These are phyloP conservation scores for Porphyrio hochstetteri DNA, from an alignment of 2,113 vertebrate species.

Conservation along the genomic window DNA sequence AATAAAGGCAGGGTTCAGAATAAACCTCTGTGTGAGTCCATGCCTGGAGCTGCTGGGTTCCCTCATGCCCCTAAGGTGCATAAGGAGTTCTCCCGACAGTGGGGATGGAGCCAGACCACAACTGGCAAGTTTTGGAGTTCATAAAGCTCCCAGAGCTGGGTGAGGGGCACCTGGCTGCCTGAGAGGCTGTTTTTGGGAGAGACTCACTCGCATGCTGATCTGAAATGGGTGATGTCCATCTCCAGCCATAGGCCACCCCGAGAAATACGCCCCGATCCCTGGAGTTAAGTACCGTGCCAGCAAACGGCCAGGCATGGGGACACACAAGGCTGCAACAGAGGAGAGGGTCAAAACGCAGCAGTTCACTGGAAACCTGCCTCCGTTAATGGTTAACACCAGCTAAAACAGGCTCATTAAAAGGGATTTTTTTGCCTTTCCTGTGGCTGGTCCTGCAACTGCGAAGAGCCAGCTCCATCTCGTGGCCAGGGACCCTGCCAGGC, in stretches of 20 bases:
- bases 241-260: not conserved
- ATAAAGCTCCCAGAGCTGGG: not conserved
- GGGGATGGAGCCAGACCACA: not conserved
- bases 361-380: not conserved
- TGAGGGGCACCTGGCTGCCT: not conserved
- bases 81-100: not conserved
- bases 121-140: not conserved
- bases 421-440: not conserved
- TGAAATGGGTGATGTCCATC: not conserved
- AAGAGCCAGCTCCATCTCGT: slow-evolving; percentile 53
- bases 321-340: not conserved
- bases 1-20: not conserved
- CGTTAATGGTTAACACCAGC: not conserved
- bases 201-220: not conserved
- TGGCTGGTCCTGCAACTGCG: not conserved
- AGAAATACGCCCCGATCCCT: not conserved
- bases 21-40: not conserved
- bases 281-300: rapidly evolving
- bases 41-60: not conserved
- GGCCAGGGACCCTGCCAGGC: not conserved
- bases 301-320: rapidly evolving
- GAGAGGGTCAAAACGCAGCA: not conserved
- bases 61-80: not conserved
- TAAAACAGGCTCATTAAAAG: not conserved
- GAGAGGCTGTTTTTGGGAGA: not conserved